A percentile compares a stretch with the other conserved stretches of the same genome.
phyloP scores from a whole-genome alignment of 2,113 vertebrate genomes.

The Salvelinus sp. region DNA sequence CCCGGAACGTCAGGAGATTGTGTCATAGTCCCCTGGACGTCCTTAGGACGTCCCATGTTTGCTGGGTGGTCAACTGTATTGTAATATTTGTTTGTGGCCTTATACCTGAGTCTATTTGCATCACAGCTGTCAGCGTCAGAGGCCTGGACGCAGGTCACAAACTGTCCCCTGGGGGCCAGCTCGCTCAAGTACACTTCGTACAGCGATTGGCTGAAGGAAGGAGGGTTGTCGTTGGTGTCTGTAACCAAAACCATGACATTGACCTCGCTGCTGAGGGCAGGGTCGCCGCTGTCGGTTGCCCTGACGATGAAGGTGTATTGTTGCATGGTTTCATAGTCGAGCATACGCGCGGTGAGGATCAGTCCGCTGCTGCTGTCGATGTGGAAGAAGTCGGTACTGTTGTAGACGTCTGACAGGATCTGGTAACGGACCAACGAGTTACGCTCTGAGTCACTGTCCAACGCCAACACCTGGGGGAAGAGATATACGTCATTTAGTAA shows the following conservation, averaged over 20 bases:
- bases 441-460: constrained; percentile 87
- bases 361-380: constrained; percentile 87
- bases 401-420: constrained; percentile 89
- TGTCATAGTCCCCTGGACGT: no score
- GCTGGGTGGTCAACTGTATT: background rate
- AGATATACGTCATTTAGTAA: background rate
- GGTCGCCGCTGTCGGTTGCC: constrained; percentile 87
- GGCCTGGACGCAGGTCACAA: constrained; percentile 95
- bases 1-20: no score
- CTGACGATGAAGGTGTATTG: constrained; percentile 85
- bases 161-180: constrained; percentile 89
- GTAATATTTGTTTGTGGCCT: background rate
- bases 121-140: constrained; percentile 93
- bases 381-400: constrained; percentile 91
- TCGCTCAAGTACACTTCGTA: constrained; percentile 94
- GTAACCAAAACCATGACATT: constrained; percentile 83
- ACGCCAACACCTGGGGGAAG: constrained; percentile 76
- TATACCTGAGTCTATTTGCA: constrained; percentile 78
- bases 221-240: constrained; percentile 94
- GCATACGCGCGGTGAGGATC: constrained; percentile 83
- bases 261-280: constrained; percentile 86
- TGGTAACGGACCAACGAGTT: constrained; percentile 86
- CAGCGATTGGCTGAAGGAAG: constrained; percentile 86
- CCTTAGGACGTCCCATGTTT: no score
- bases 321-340: constrained; percentile 88